Base-by-base conservation (phyloP, 2,113 vertebrate genomes). In the Pelodiscus sinensis region DNA sequence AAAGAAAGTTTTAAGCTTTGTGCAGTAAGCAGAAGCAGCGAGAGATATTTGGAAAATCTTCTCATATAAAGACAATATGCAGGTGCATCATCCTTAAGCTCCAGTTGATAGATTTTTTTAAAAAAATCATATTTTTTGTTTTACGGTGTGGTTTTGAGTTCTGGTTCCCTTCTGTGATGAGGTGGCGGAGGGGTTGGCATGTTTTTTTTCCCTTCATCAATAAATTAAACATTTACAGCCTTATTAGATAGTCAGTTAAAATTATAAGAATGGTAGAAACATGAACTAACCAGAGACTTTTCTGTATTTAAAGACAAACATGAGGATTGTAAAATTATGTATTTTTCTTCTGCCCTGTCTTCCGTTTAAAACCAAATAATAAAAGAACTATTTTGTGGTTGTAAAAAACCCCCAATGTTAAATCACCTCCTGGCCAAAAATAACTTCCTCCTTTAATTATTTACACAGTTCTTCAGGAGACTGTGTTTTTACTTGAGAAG, bases 351-450 rank as follows among this genome's bases (percentile, higher is more conserved):
- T 29, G 8, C n/a, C 5, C 1, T 84, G 73, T 85, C 52, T 86
- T 35, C 16, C 51, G 14, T 31, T 68, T 68, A 68, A 75, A 95
- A 93, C 89, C 31, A 7, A 77, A 38, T 91, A 27, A 79, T 3
- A 87, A 52, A 25, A 0, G 3, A 21, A 55, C 2, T 44, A 29
- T 44, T 87, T 85, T 58, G 84, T 52, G 9, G 5, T 62, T 82
- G 25, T 58, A 84, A 24, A 44, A 89, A 89, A 21, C 71, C 56
- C 9, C 9, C 9, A 44, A 25, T 44, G 38, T 68, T 85, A 82
- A 79, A 87, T 68, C 80, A 27, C 4, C 68, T 1, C 24, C 29
- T 93, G 87, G 79, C 60, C 21, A 78, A 87, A 68, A 92, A 56
- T 6, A 44, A n/a, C 56, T 68, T 58, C 75, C 82, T 25, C 35